These are phyloP conservation scores for Aptenodytes forsteri DNA, from an alignment of 2,113 vertebrate genomes.

Conservation along the genomic window DNA sequence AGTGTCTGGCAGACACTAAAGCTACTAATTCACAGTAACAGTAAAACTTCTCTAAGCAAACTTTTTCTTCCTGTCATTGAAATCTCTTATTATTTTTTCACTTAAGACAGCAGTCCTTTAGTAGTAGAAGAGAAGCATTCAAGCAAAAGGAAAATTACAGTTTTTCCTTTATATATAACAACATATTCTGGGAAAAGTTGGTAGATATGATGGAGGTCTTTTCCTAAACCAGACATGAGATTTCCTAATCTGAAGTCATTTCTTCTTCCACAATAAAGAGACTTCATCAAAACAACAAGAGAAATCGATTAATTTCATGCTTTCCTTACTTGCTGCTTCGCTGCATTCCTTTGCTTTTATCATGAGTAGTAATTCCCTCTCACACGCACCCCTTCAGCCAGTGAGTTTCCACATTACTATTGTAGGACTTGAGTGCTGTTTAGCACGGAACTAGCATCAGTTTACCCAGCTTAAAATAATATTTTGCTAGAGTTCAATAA, in stretches of 20 bases:
- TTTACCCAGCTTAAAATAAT: not conserved
- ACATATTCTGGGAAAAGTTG: not conserved
- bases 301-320: not conserved
- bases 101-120: not conserved
- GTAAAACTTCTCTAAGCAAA: not conserved
- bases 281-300: not conserved
- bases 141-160: not conserved
- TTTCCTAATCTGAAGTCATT: not conserved
- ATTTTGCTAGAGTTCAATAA: not conserved
- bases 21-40: not conserved
- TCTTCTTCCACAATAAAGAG: not conserved
- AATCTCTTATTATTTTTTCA: not conserved
- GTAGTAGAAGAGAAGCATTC: not conserved
- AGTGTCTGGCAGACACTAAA: not conserved
- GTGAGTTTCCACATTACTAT: not conserved
- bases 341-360: not conserved
- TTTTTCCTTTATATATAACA: not conserved
- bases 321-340: not conserved
- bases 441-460: not conserved
- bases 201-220: not conserved
- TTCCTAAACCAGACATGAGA: not conserved
- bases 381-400: not conserved
- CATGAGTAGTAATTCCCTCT: not conserved
- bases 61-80: not conserved
- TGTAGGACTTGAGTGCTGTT: not conserved